Conservation (phyloP, 2,888 invertebrate species). For the Tubulanus polymorphus region DNA sequence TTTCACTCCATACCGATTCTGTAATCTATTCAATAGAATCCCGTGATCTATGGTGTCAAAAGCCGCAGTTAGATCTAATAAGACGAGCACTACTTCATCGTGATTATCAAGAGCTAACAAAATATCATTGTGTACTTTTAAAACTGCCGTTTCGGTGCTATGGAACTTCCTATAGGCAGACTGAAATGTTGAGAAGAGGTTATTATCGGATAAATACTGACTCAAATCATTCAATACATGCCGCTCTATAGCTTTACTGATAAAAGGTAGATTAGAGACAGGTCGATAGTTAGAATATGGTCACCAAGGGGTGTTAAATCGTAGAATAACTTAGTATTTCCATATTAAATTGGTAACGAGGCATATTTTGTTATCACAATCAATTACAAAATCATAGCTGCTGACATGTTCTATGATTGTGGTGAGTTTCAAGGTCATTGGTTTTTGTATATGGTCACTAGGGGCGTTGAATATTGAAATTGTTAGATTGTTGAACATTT, state of each 20-base stretch:
- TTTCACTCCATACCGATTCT: neutral
- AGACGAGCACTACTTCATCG: neutral
- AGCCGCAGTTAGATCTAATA: neutral
- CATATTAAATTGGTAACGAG: too few relatives aligned
- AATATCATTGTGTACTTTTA: neutral
- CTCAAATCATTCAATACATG: neutral
- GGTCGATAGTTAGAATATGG: slow-evolving; percentile 2
- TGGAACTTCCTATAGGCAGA: neutral
- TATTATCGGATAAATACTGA: neutral
- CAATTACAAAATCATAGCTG: too few relatives aligned
- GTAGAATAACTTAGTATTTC: too few relatives aligned
- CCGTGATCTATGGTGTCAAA: neutral
- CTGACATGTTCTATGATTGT: too few relatives aligned
- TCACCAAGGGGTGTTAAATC: too few relatives aligned
- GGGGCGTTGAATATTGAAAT: too few relatives aligned
- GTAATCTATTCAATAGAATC: neutral
- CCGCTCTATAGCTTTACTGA: neutral
- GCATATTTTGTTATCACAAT: too few relatives aligned
- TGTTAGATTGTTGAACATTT: too few relatives aligned
- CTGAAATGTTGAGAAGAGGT: neutral
- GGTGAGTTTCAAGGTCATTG: too few relatives aligned
- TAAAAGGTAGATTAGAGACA: neutral
- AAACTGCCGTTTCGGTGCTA: neutral
- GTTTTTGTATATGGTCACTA: too few relatives aligned
- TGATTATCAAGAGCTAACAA: neutral